phyloP scores from a whole-genome alignment of 2,113 vertebrate genomes.

The Rhynchomys soricoides region DNA sequence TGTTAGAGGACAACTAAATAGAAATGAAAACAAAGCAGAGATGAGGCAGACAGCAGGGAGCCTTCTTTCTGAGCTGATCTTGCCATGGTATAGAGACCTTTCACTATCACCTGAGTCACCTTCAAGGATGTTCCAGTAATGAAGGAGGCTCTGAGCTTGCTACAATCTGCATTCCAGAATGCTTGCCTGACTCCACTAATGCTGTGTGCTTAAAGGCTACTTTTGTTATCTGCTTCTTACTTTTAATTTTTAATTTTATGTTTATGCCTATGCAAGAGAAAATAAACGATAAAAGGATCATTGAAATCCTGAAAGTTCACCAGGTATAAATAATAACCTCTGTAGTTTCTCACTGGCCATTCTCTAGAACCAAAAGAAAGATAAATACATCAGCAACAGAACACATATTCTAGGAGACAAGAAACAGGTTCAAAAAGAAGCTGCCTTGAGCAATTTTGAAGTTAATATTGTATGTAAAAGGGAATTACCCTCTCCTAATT shows the following conservation, averaged over 20 bases:
- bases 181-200: neutral
- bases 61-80: neutral
- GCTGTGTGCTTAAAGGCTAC: neutral
- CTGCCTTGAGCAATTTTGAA: conserved; percentile 49
- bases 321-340: conserved; percentile 4
- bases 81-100: neutral
- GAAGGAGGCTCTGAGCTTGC: neutral
- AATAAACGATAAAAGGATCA: neutral
- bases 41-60: neutral
- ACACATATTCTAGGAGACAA: neutral
- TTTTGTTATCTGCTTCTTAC: neutral
- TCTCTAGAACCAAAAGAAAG: neutral
- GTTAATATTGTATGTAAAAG: conserved; percentile 71
- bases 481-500: neutral
- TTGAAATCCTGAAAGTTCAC: neutral
- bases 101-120: neutral
- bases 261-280: neutral
- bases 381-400: conserved; percentile 3
- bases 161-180: neutral
- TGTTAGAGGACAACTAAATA: neutral
- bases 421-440: conserved; percentile 56
- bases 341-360: neutral
- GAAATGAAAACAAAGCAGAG: neutral
- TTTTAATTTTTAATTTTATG: conserved; percentile 42
- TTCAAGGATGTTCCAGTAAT: neutral